Base-by-base conservation (phyloP, 2,797 vertebrate genomes). In the Choloepus didactylus region DNA sequence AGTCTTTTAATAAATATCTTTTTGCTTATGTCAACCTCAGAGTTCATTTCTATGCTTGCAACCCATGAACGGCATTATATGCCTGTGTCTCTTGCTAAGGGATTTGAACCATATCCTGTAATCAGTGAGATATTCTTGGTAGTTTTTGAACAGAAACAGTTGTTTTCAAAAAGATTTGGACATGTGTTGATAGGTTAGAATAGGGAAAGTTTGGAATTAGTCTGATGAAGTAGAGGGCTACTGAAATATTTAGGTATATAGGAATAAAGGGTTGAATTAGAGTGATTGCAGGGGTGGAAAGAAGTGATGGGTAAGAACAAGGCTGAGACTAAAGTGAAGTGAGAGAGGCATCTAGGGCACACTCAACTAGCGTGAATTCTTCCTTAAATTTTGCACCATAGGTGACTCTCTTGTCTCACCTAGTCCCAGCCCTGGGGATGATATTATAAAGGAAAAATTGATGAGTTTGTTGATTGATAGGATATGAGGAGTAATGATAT, bases 111-210 rank as follows among this genome's bases (percentile, higher is more conserved):
- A 44, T 70, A 29, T 70, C 35, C 10, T 67, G n/a, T 62, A 70
- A 84, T 60, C 16, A 79, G 62, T 89, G 77, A 89, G 72, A 31
- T 4, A 44, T 44, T 94, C n/a, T 70, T 94, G n/a, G 29, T 64
- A 79, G 35, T 70, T 62, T 89, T 77, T 94, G 73, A 83, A 77
- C 64, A 84, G n/a, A 77, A 59, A 89, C 56, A 75, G 69, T 49
- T 69, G 60, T 94, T 70, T 89, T 84, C n/a, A 79, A 79, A 72
- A 60, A 70, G n/a, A 70, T 69, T 89, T 94, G 54, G 51, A 21
- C 21, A n/a, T 19, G 46, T 89, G 23, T 77, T 77, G 35, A 54
- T 90, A 44, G 35, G 29, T 70, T 85, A 85, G 25, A 89, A 66
- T 18, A 83, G 16, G 35, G 54, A 64, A 19, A 70, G 72, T 41